Percentiles rank a stretch among this genome's conserved stretches.
These are phyloP conservation scores for Nibea coibor DNA, from an alignment of 2,113 vertebrate genomes.

Conservation along the genomic window DNA sequence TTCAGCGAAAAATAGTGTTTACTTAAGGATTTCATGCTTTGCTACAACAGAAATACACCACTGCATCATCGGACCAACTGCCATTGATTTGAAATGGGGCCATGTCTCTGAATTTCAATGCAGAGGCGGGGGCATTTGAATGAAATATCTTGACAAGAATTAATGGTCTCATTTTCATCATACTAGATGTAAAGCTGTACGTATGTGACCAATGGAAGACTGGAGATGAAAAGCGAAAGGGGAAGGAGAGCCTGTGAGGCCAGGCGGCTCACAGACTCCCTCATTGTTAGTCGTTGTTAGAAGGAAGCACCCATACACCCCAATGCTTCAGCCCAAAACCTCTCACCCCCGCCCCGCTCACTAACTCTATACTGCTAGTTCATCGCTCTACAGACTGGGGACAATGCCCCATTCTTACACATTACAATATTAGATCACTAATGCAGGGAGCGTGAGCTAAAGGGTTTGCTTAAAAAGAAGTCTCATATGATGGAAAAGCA, in stretches of 20 bases:
- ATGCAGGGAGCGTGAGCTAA: constrained; percentile 45
- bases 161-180: constrained; percentile 45
- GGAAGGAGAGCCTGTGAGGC: constrained; percentile 57
- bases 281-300: constrained; percentile 69
- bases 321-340: constrained; percentile 21
- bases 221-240: constrained; percentile 50
- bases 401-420: constrained; percentile 77
- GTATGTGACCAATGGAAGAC: constrained; percentile 31
- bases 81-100: constrained; percentile 12
- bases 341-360: constrained; percentile 45
- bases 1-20: not conserved
- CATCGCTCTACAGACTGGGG: constrained; percentile 60
- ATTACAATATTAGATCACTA: constrained; percentile 66
- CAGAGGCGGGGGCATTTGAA: constrained; percentile 9
- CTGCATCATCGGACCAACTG: not conserved
- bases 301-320: constrained; percentile 61
- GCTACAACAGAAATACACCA: not conserved
- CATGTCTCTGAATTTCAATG: constrained; percentile 7
- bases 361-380: constrained; percentile 62
- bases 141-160: constrained; percentile 58
- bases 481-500: constrained; percentile 71
- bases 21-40: constrained; percentile 1
- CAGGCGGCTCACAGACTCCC: constrained; percentile 72
- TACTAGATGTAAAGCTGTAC: constrained; percentile 43
- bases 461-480: constrained; percentile 58